These are phyloP conservation scores for Andrena bicolor DNA, from an alignment of 2,888 invertebrate species.

Conservation along the genomic window DNA sequence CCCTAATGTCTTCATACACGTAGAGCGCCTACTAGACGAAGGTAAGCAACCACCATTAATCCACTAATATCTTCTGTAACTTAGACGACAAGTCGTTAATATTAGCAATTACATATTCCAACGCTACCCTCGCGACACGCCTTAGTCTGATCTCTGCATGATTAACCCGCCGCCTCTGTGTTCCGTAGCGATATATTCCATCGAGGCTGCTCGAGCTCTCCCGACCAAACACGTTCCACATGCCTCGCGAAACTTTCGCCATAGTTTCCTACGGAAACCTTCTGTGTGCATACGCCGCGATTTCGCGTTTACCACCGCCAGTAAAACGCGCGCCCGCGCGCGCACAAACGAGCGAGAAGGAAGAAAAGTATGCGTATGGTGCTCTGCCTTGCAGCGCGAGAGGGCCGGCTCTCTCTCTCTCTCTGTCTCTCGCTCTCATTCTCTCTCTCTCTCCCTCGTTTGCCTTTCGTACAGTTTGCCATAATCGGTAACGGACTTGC, in stretches of 20 bases:
- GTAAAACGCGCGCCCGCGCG: constrained; percentile 14
- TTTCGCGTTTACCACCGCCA: constrained; percentile 15
- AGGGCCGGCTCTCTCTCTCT: constrained; percentile 35
- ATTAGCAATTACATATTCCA: background rate
- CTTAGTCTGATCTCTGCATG: constrained; percentile 54
- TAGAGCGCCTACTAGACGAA: constrained; percentile 99
- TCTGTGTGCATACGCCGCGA: background rate
- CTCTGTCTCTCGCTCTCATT: background rate
- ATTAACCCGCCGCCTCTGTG: constrained; percentile 44
- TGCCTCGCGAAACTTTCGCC: constrained; percentile 49
- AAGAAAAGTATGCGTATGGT: constrained; percentile 24
- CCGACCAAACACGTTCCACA: constrained; percentile 17
- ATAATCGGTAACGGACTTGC: constrained; percentile 55
- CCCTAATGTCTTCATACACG: constrained; percentile 99
- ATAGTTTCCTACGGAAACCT: constrained; percentile 29
- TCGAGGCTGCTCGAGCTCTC: constrained; percentile 3
- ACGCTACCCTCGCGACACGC: constrained; percentile 47
- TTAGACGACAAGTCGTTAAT: constrained; percentile 5
- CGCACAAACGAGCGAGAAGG: constrained; percentile 12
- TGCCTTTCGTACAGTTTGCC: constrained; percentile 31
- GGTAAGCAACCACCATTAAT: constrained; percentile 88
- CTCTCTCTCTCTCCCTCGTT: constrained; percentile 1
- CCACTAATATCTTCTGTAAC: constrained; percentile 56
- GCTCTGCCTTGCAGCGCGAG: constrained; percentile 17
- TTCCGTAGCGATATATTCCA: background rate